Conservation (phyloP, 2,888 invertebrate species). For the Argyresthia goedartella region DNA sequence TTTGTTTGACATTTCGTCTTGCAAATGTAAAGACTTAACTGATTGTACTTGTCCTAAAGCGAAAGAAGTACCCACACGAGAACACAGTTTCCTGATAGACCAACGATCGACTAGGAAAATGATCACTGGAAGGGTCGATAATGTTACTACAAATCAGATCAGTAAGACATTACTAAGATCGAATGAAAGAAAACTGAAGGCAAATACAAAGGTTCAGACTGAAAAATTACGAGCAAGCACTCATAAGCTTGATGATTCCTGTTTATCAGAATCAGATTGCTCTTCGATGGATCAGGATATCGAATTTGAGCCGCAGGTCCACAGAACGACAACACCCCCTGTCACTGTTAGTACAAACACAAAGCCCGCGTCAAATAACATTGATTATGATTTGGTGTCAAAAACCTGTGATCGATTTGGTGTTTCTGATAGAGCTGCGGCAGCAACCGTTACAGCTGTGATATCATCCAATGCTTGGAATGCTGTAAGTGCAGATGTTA, state of each 20-base stretch:
- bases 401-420: conserved; percentile 14
- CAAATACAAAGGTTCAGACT: neutral
- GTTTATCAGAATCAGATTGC: neutral
- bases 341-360: no score
- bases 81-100: conserved; percentile 8
- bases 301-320: neutral
- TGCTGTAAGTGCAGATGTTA: conserved; percentile 7
- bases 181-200: conserved; percentile 3
- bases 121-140: conserved; percentile 9
- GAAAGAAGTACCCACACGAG: conserved; percentile 11
- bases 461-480: conserved; percentile 11
- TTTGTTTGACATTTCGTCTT: conserved; percentile 12
- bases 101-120: conserved; percentile 10
- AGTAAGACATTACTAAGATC: conserved; percentile 8
- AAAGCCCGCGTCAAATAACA: neutral
- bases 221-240: neutral
- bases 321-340: neutral
- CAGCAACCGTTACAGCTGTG: no score
- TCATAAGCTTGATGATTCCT: neutral
- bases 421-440: conserved; percentile 14
- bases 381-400: conserved; percentile 4
- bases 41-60: conserved; percentile 8
- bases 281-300: neutral
- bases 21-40: conserved; percentile 12
- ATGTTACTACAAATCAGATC: conserved; percentile 7